A percentile compares a stretch with the other conserved stretches of the same genome.
phyloP scores from a whole-genome alignment of 1,140 invertebrate species.

The Drosophila tani region DNA sequence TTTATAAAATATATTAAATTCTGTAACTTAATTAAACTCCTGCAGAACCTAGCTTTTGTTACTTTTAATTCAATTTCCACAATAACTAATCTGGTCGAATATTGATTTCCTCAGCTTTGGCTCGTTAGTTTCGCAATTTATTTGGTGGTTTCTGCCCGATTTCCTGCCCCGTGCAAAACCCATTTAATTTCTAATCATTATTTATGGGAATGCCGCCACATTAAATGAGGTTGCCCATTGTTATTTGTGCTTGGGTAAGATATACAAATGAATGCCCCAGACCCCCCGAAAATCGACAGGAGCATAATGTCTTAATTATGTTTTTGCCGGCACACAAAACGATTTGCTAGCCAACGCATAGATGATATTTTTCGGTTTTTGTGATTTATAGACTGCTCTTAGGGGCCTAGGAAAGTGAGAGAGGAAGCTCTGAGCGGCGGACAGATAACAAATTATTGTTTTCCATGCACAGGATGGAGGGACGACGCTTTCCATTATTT shows the following conservation, averaged over 20 bases:
- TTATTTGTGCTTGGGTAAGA: slow-evolving; percentile 23
- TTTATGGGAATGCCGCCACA: slow-evolving; percentile 51
- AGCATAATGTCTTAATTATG: slow-evolving; percentile 71
- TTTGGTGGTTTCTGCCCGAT: slow-evolving; percentile 14
- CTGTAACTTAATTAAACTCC: background rate
- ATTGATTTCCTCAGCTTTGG: slow-evolving; percentile 7
- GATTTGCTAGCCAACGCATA: slow-evolving; percentile 47
- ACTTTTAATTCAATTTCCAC: slow-evolving; percentile 28
- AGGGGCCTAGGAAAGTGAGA: slow-evolving; percentile 10
- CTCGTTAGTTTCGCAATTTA: slow-evolving; percentile 34
- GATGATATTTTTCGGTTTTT: slow-evolving; percentile 48
- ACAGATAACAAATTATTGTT: slow-evolving; percentile 75
- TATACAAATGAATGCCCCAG: slow-evolving; percentile 27
- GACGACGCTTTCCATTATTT: slow-evolving; percentile 40
- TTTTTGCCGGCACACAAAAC: slow-evolving; percentile 37
- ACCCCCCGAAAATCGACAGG: slow-evolving; percentile 14
- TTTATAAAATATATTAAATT: background rate
- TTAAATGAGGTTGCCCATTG: slow-evolving; percentile 32
- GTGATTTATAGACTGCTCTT: slow-evolving; percentile 71
- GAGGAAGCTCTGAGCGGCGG: slow-evolving; percentile 26
- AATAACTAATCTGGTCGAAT: slow-evolving; percentile 1
- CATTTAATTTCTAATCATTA: slow-evolving; percentile 78
- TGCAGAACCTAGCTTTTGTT: background rate
- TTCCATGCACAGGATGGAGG: slow-evolving; percentile 53
- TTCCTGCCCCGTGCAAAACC: slow-evolving; percentile 31